A percentile compares a stretch with the other conserved stretches of the same genome.
These are phyloP conservation scores for Melitaea athalia DNA, from an alignment of 2,888 invertebrate species.

Conservation along the genomic window DNA sequence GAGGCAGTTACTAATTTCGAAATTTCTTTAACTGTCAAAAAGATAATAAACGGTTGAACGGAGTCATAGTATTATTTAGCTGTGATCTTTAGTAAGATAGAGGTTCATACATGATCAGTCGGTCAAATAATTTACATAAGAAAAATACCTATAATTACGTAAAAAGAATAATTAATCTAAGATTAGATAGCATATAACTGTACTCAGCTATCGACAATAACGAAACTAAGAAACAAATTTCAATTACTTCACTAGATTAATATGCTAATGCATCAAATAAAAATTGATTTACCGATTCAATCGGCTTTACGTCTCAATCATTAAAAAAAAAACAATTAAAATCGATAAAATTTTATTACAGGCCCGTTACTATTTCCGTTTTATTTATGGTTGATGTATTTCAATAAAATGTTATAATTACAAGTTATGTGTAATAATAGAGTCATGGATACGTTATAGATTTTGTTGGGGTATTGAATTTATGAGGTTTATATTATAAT, in stretches of 20 bases:
- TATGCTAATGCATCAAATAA: constrained; percentile 19
- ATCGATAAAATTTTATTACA: constrained; percentile 8
- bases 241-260: constrained; percentile 4
- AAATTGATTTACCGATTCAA: constrained; percentile 14
- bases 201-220: not conserved
- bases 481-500: not conserved
- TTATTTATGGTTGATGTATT: constrained; percentile 11
- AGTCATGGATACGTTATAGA: not conserved
- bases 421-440: constrained; percentile 9
- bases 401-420: constrained; percentile 24
- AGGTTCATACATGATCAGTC: no score
- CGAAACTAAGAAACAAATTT: not conserved
- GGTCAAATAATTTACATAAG: no score
- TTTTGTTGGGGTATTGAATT: not conserved
- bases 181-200: not conserved
- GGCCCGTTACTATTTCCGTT: constrained; percentile 12
- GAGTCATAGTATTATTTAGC: no score
- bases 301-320: constrained; percentile 25
- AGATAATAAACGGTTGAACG: no score
- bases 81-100: no score
- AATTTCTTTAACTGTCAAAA: no score
- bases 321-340: constrained; percentile 2
- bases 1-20: no score
- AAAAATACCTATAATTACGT: not conserved
- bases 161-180: not conserved